Evolutionary conservation across 2,113 vertebrate species (phyloP), one percentile per base, ranked within the genome.

Genomic region (Toxotes jaculatrix): DNA sequence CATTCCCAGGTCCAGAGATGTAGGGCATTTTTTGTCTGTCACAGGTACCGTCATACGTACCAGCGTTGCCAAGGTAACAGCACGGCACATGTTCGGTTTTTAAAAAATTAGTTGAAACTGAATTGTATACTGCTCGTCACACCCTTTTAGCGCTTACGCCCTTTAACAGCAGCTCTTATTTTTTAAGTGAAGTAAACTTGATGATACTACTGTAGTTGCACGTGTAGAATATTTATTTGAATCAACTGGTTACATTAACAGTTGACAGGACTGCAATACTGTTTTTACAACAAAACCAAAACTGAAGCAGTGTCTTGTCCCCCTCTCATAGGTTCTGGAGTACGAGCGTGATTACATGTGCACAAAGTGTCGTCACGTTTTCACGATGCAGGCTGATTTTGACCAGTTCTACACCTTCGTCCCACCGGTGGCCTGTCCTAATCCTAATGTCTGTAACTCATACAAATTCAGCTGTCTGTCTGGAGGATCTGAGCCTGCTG

Each of bases 21-120:
- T 96, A 5, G 97, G 97, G 1, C 98, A 98, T 91, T 99, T 98
- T 78, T 73, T 99, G 70, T 99, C 97, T 8, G 96, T 99, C 53
- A 98, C 97, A 7, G 98, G 97, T 14, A 99, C 98, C 3, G 97
- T 99, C 57, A 97, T 99, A 85, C 97, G 98, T 3, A 97, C 96
- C 56, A 97, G 97, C 57, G 61, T 94, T 1, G 94, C 96, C 84
- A 99, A 99, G 89, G 96, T 93, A 87, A 86, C 16, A 7, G 32
- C n/a, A 38, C n/a, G 2, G 3, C 43, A 47, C 14, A 27, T 42
- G 7, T 27, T 59, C 36, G 45, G 34, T 12, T 76, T 53, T 62
- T 23, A 19, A 16, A 3, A 6, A 69, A 32, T 31, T n/a, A 21
- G 17, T 36, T 62, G 32, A 36, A 32, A 60, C 31, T 56, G 43